Evolutionary conservation across 1,140 invertebrate species (phyloP).

Genomic region (Anastrepha obliqua): DNA sequence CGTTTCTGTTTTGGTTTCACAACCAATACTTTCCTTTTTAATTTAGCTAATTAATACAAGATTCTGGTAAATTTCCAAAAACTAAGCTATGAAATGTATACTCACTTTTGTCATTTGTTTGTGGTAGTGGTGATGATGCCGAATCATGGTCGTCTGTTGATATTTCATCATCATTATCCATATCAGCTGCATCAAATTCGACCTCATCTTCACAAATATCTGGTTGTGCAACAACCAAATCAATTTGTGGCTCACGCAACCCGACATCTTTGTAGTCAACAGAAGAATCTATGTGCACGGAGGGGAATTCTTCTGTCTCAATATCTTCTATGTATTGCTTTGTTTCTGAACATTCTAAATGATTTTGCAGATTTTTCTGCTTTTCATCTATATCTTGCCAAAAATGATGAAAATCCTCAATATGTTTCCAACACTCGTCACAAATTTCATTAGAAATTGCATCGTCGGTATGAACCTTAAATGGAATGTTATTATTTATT

Average conservation of each 20-base stretch:
- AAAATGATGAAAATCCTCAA: constrained; percentile 47
- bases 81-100: no score
- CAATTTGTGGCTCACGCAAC: constrained; percentile 24
- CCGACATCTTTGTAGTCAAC: background rate
- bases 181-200: constrained; percentile 24
- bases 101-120: background rate
- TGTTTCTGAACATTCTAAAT: background rate
- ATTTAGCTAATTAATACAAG: background rate
- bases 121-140: background rate
- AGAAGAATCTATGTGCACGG: background rate
- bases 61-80: no score
- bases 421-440: constrained; percentile 11
- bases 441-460: constrained; percentile 50
- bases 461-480: constrained; percentile 22
- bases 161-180: background rate
- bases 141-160: background rate
- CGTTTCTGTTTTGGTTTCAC: background rate
- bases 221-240: background rate
- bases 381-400: constrained; percentile 24
- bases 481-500: constrained; percentile 8
- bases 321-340: constrained; percentile 11
- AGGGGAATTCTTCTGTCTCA: constrained; percentile 2
- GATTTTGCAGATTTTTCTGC: constrained; percentile 4
- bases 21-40: background rate
- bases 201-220: background rate